Percentiles rank a stretch among this genome's conserved stretches.
Conservation (phyloP, 2,113 vertebrate genomes). For the Zapus hudsonius region DNA sequence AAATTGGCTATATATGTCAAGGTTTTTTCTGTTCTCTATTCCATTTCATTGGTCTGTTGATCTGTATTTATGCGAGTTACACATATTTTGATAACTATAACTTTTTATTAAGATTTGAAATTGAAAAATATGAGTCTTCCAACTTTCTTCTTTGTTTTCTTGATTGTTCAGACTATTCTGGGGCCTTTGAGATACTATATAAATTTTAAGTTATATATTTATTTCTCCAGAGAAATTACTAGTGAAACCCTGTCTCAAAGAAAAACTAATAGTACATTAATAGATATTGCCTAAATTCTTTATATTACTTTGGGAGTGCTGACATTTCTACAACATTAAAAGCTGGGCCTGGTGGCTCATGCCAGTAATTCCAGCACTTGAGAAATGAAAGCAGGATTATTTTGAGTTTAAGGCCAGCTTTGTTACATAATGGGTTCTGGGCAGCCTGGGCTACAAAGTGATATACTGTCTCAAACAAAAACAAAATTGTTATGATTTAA, state of each 20-base stretch:
- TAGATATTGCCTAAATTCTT: not conserved
- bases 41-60: not conserved
- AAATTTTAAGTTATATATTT: conserved; percentile 25
- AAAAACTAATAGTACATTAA: conserved; percentile 1
- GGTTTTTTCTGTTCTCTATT: conserved; percentile 13
- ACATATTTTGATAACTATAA: conserved; percentile 13
- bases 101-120: conserved; percentile 36
- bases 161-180: not conserved
- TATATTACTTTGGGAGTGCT: not conserved
- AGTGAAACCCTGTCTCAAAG: not conserved
- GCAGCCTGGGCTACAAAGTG: not conserved
- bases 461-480: not conserved
- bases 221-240: conserved; percentile 35
- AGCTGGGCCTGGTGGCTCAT: not conserved
- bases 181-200: not conserved
- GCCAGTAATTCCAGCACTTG: not conserved
- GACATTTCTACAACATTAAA: not conserved
- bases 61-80: not conserved
- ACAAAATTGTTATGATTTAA: conserved; percentile 27
- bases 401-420: not conserved
- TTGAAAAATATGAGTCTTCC: not conserved
- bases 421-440: not conserved
- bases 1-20: not conserved
- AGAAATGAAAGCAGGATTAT: not conserved
- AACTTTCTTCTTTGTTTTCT: conserved; percentile 38